Conservation (phyloP, 2,797 vertebrate genomes). For the Chromobotia macracanthus region DNA sequence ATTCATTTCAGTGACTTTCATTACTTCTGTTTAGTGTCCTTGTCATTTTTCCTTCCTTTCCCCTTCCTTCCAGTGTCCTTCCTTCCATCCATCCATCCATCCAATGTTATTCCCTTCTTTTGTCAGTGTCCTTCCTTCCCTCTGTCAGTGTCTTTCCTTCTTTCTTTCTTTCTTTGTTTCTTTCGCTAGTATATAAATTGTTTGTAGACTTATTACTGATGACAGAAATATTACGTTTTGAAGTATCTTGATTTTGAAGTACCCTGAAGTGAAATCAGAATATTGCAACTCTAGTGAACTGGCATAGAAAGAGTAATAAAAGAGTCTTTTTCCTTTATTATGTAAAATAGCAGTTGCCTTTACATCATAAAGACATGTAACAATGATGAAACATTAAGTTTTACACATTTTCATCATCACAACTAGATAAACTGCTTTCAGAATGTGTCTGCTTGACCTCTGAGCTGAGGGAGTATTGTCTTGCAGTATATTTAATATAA, state of each 20-base stretch:
- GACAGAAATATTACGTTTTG: conserved; percentile 1
- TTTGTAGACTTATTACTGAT: background rate
- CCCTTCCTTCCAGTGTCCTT: background rate
- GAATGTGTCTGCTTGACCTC: conserved; percentile 34
- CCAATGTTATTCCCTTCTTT: too few relatives aligned
- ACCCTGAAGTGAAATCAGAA: background rate
- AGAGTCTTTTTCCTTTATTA: background rate
- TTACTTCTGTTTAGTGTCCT: background rate
- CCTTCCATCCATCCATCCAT: too few relatives aligned
- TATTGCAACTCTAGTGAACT: background rate
- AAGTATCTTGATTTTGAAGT: background rate
- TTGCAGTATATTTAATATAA: conserved; percentile 36
- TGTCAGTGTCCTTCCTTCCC: too few relatives aligned
- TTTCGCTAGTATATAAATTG: background rate
- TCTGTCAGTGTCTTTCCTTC: too few relatives aligned
- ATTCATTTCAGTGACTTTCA: background rate
- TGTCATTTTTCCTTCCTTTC: background rate
- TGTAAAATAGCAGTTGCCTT: conserved; percentile 1
- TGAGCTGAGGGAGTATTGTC: conserved; percentile 50
- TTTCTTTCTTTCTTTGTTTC: too few relatives aligned
- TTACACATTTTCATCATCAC: conserved; percentile 16
- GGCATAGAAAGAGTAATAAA: background rate
- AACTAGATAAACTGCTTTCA: conserved; percentile 29
- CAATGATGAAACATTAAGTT: conserved; percentile 13
- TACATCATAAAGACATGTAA: conserved; percentile 18